Conservation (phyloP, 2,797 vertebrate species). For the Hippocampus kuda region DNA sequence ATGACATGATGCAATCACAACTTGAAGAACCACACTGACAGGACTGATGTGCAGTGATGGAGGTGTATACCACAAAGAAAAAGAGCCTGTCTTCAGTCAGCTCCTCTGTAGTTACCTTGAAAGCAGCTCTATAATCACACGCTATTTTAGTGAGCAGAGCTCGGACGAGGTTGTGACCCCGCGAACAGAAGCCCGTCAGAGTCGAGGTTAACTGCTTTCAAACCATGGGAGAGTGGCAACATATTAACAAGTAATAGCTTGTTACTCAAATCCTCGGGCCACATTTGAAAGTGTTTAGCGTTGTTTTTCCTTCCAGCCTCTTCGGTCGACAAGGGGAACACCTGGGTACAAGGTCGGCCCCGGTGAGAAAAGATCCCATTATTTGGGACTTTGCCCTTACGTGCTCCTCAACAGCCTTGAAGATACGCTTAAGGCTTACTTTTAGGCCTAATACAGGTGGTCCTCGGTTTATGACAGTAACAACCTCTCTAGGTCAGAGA, state of each 20-base stretch:
- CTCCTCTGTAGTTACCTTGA: constrained; percentile 64
- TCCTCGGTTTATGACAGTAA: not conserved
- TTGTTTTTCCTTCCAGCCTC: constrained; percentile 43
- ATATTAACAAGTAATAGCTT: constrained; percentile 66
- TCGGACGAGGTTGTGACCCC: constrained; percentile 61
- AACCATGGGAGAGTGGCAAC: constrained; percentile 61
- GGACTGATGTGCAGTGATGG: not conserved
- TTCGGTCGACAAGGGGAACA: constrained; percentile 43
- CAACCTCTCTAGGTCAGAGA: not conserved
- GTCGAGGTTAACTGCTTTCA: constrained; percentile 61
- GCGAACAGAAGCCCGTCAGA: constrained; percentile 63
- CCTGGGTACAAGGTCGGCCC: constrained; percentile 54
- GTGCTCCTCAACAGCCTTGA: constrained; percentile 17
- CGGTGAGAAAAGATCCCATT: constrained; percentile 39
- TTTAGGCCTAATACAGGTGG: not conserved
- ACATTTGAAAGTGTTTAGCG: constrained; percentile 69
- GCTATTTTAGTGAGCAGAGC: constrained; percentile 60
- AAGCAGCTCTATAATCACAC: constrained; percentile 65
- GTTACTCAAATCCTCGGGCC: constrained; percentile 55
- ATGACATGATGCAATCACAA: not conserved
- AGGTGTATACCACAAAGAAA: not conserved
- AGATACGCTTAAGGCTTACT: constrained; percentile 24
- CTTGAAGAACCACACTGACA: not conserved
- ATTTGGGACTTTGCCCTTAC: constrained; percentile 29
- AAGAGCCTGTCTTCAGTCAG: constrained; percentile 31